These are phyloP conservation scores for Lampris incognitus DNA, from an alignment of 2,113 vertebrate genomes.

Conservation along the genomic window DNA sequence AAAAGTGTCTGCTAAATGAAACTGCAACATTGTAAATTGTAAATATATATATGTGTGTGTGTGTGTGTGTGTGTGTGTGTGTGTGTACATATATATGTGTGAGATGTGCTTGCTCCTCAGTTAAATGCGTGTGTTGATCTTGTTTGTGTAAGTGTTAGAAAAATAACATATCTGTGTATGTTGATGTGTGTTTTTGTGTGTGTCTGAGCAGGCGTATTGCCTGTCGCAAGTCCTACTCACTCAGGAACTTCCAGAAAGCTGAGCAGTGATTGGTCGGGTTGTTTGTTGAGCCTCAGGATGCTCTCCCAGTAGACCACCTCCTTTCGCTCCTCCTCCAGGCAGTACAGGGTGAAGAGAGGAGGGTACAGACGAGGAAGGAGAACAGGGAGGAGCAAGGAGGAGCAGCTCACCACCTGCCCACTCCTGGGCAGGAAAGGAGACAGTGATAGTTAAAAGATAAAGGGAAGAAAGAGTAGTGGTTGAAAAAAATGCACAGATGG, in stretches of 20 bases:
- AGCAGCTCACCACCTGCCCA: constrained; percentile 86
- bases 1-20: too few species aligned
- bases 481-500: too few species aligned
- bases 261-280: constrained; percentile 90
- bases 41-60: too few species aligned
- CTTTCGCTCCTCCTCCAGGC: constrained; percentile 90
- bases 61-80: too few species aligned
- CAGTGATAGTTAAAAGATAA: neutral
- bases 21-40: too few species aligned
- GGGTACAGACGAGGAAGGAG: constrained; percentile 94
- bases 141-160: too few species aligned
- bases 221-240: constrained; percentile 76
- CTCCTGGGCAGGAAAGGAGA: constrained; percentile 24
- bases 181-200: neutral
- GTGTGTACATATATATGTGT: neutral
- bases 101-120: too few species aligned
- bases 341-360: constrained; percentile 94
- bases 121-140: too few species aligned
- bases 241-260: constrained; percentile 90
- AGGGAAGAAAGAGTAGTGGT: neutral
- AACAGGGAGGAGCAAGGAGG: constrained; percentile 90
- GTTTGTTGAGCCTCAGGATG: constrained; percentile 91
- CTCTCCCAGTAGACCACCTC: constrained; percentile 94
- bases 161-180: neutral
- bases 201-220: neutral